Evolutionary conservation across 2,888 invertebrate genomes (phyloP).

Genomic region (Gisinianus flammeolus): DNA sequence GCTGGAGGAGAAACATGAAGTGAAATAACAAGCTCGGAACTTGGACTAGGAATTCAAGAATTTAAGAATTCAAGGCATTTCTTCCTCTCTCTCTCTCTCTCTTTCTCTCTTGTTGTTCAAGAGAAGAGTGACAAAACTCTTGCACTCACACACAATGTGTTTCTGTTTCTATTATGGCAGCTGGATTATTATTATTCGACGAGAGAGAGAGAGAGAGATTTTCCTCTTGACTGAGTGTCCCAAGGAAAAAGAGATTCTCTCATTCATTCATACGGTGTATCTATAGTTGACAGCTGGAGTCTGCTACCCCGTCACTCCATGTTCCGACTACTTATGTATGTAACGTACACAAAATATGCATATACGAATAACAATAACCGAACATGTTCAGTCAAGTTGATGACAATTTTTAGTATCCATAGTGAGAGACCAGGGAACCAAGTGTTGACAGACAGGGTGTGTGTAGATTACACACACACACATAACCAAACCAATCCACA

Average conservation of each 20-base stretch:
- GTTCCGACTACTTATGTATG: too few relatives aligned
- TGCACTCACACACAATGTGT: too few relatives aligned
- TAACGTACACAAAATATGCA: too few relatives aligned
- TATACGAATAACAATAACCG: too few relatives aligned
- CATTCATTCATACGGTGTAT: conserved; percentile 1
- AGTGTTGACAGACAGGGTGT: conserved; percentile 4
- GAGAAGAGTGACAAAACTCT: conserved; percentile 48
- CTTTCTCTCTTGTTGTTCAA: too few relatives aligned
- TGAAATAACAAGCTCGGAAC: neutral
- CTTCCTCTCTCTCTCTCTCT: too few relatives aligned
- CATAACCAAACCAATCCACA: too few relatives aligned
- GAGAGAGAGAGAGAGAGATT: too few relatives aligned
- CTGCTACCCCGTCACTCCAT: neutral
- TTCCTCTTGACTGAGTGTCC: conserved; percentile 46
- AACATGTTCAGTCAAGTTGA: too few relatives aligned
- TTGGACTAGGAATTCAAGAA: conserved; percentile 15
- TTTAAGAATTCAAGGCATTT: conserved; percentile 52
- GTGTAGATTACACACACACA: too few relatives aligned
- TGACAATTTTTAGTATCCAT: too few relatives aligned
- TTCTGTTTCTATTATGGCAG: conserved; percentile 50
- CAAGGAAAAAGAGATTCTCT: conserved; percentile 17
- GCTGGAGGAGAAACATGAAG: neutral
- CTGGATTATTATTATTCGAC: conserved; percentile 50
- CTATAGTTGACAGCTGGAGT: conserved; percentile 32
- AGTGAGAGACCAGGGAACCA: neutral